Evolutionary conservation across 2,888 invertebrate genomes (phyloP), one percentile per base, ranked within the genome.

Genomic region (Ceriagrion tenellum): DNA sequence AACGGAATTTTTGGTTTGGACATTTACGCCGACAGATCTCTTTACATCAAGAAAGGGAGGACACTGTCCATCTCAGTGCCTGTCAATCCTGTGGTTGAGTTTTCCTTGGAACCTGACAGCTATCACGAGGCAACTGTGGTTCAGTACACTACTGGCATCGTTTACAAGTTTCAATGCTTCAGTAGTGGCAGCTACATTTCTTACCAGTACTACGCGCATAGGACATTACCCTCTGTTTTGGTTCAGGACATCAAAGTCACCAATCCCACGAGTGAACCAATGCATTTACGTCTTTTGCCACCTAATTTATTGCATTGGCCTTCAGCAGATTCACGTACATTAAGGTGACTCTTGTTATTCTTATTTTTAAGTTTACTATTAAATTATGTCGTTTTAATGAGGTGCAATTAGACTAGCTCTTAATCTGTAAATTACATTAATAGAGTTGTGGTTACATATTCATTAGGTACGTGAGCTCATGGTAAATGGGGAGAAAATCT

Each of bases 241-340:
- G 98, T 99, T 69, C 99, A 99, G 97, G 98, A 98, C 96, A 97
- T 99, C 95, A 97, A 98, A 96, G 97, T 99, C 0, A 98, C 98
- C 59, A 99, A 99, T 96, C 98, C 98, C 0, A 97, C 98, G 26
- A 97, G 97, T 96, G 97, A 97, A 90, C 97, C 97, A 20, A 97
- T 98, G 95, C 97, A 97, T 69, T 97, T 98, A 74, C 97, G 97
- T 95, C 96, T 98, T 56, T 97, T 97, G 95, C 97, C 98, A 96
- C 97, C 98, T 13, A 97, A 98, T 95, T 97, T 98, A 74, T 97
- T 97, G 0, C 97, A 97, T 95, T 98, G 98, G 97, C 97, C 97
- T 6, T 97, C 97, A 95, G 97, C 98, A 63, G 97, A 97, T 0
- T 97, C 97, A 96, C 97, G 98, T 96, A 97, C 97, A 4, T 97